These are phyloP conservation scores for Sinocyclocheilus grahami DNA, from an alignment of 2,113 vertebrate genomes.

Conservation along the genomic window DNA sequence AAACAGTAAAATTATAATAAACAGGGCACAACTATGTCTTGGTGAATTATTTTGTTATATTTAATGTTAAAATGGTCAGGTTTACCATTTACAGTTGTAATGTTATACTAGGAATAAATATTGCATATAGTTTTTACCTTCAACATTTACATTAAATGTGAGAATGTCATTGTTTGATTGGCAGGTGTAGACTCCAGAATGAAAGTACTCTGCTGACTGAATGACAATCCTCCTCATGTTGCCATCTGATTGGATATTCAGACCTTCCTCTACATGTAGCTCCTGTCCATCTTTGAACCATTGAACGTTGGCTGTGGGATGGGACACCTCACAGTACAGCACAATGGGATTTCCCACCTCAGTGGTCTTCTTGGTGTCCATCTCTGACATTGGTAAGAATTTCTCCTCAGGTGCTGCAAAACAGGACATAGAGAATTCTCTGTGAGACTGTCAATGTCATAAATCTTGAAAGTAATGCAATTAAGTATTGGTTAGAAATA, in stretches of 20 bases:
- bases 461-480: neutral
- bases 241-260: conserved; percentile 76
- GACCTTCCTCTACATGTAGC: conserved; percentile 59
- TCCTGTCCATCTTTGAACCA: conserved; percentile 76
- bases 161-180: conserved; percentile 68
- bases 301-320: conserved; percentile 63
- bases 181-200: conserved; percentile 77
- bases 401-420: conserved; percentile 67
- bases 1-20: neutral
- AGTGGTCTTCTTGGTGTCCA: conserved; percentile 66
- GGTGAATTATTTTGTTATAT: neutral
- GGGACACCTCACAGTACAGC: conserved; percentile 77
- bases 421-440: neutral
- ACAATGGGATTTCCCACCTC: conserved; percentile 69
- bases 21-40: neutral
- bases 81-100: neutral
- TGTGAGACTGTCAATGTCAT: neutral
- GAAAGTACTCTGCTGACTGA: conserved; percentile 67
- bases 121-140: conserved; percentile 61
- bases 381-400: conserved; percentile 69
- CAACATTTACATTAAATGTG: conserved; percentile 73
- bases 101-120: neutral
- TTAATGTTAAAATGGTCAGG: neutral
- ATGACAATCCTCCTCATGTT: conserved; percentile 77
- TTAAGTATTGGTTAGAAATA: neutral